These are phyloP conservation scores for Halichondria panicea DNA, from an alignment of 37 sponge, comb jelly and placozoan genomes.

Conservation along the genomic window DNA sequence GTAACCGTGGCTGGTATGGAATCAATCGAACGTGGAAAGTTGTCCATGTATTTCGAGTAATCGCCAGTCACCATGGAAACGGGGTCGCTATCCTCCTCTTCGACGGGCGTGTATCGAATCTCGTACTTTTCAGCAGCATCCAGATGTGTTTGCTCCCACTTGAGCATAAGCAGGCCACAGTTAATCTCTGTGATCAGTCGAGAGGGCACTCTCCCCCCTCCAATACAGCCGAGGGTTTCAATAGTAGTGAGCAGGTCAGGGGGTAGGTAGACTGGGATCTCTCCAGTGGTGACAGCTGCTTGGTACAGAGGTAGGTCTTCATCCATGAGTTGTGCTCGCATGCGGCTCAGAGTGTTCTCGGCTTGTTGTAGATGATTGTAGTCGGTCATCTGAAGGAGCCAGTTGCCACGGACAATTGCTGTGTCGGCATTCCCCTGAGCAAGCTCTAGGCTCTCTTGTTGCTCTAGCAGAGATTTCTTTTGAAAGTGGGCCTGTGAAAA, in stretches of 20 bases:
- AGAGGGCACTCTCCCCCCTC: conserved; percentile 41
- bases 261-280: conserved; percentile 35
- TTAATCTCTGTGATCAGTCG: neutral
- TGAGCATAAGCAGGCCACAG: conserved; percentile 38
- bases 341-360: conserved; percentile 23
- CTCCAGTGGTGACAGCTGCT: conserved; percentile 6
- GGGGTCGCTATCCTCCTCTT: conserved; percentile 10
- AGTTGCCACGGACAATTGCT: conserved; percentile 53
- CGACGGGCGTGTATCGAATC: conserved; percentile 32
- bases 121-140: conserved; percentile 27
- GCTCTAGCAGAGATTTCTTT: conserved; percentile 32
- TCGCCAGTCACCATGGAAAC: neutral
- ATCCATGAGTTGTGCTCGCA: conserved; percentile 40
- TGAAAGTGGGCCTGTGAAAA: conserved; percentile 48
- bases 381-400: conserved; percentile 60
- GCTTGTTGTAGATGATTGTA: conserved; percentile 55
- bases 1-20: neutral
- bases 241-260: conserved; percentile 24
- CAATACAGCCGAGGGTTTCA: conserved; percentile 39
- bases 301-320: conserved; percentile 32
- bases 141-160: conserved; percentile 39
- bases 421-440: conserved; percentile 51
- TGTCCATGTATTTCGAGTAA: neutral
- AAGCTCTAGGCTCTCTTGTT: conserved; percentile 56
- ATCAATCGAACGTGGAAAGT: conserved; percentile 21